Evolutionary conservation across 2,797 vertebrate genomes (phyloP).

Genomic region (Onychomys leucogaster): DNA sequence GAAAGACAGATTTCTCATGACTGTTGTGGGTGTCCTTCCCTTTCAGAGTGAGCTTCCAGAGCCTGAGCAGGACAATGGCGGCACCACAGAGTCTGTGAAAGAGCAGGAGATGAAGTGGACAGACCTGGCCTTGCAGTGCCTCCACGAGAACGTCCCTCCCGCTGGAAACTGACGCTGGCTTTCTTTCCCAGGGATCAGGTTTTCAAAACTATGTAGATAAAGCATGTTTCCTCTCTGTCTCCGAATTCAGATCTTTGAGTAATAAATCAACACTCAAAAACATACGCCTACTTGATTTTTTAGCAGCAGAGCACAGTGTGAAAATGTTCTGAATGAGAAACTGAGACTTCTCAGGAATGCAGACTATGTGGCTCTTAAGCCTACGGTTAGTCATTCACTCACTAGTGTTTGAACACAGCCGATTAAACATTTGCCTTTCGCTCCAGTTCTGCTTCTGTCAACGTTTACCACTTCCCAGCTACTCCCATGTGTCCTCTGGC

Average conservation of each 20-base stretch:
- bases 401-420: not conserved
- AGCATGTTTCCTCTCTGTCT: slow-evolving; percentile 24
- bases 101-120: slow-evolving; percentile 99
- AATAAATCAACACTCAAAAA: slow-evolving; percentile 70
- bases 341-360: not conserved
- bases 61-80: slow-evolving; percentile 98
- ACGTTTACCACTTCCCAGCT: not conserved
- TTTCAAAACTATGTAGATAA: not conserved
- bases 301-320: not conserved
- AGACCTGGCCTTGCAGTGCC: slow-evolving; percentile 96
- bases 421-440: slow-evolving; percentile 32
- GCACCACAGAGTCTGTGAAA: slow-evolving; percentile 97
- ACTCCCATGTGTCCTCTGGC: not conserved
- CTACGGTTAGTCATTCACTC: not conserved
- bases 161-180: slow-evolving; percentile 88
- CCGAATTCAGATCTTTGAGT: slow-evolving; percentile 18
- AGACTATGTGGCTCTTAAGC: slow-evolving; percentile 2
- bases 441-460: slow-evolving; percentile 20
- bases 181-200: not conserved
- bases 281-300: not conserved
- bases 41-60: slow-evolving; percentile 97
- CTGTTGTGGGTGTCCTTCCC: not conserved
- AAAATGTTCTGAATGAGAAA: slow-evolving; percentile 42
- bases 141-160: slow-evolving; percentile 96
- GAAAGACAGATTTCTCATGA: not conserved